Percentiles rank a stretch among this genome's conserved stretches.
Evolutionary conservation across 2,888 invertebrate species (phyloP).

Genomic region (Eristalinus aeneus): DNA sequence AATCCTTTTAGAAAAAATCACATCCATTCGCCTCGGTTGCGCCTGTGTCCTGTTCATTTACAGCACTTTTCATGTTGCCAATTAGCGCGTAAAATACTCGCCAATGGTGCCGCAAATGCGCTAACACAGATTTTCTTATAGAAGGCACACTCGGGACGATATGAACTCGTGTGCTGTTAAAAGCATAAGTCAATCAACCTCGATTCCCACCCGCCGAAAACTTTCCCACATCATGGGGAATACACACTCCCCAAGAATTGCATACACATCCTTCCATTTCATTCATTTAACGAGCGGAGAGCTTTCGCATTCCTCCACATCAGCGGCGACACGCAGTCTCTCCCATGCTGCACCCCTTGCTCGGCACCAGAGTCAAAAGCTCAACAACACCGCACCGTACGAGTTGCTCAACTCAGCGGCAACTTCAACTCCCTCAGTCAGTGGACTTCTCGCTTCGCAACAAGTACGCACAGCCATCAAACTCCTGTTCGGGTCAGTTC

Average conservation of each 20-base stretch:
- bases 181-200: conserved; percentile 6
- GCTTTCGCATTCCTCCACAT: conserved; percentile 31
- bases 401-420: conserved; percentile 23
- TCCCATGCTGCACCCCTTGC: background rate
- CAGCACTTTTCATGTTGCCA: conserved; percentile 1
- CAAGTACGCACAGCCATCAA: background rate
- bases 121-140: background rate
- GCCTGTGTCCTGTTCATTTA: background rate
- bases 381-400: background rate
- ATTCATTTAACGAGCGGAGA: background rate
- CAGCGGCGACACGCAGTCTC: background rate
- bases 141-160: conserved; percentile 7
- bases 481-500: background rate
- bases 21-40: background rate
- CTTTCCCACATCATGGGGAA: background rate
- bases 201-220: background rate
- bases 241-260: conserved; percentile 11
- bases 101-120: background rate
- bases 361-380: conserved; percentile 8
- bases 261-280: conserved; percentile 27
- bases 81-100: background rate
- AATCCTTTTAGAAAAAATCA: background rate
- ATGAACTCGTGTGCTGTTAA: background rate
- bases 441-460: conserved; percentile 23
- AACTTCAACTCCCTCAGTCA: background rate